Percentiles rank a stretch among this genome's conserved stretches.
phyloP scores from a whole-genome alignment of 2,113 vertebrate species.

The Epinephelus moara region DNA sequence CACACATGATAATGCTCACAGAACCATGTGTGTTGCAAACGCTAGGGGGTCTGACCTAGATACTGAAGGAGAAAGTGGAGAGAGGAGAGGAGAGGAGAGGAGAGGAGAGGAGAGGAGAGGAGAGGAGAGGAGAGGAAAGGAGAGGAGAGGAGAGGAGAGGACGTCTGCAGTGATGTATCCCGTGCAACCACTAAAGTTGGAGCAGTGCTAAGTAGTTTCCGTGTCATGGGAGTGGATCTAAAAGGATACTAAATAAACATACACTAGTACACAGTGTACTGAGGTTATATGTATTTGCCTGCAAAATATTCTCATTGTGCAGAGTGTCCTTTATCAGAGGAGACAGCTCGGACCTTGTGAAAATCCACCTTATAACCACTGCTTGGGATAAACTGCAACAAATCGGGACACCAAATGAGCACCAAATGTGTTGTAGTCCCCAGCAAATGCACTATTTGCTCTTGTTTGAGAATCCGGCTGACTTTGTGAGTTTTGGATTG shows the following conservation, averaged over 20 bases:
- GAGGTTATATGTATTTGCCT: conserved; percentile 31
- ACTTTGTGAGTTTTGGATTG: not conserved
- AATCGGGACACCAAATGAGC: not conserved
- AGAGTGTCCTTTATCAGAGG: conserved; percentile 28
- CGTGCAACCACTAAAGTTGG: conserved; percentile 41
- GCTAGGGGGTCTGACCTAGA: conserved; percentile 73
- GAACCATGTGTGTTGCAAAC: conserved; percentile 52
- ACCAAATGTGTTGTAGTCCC: not conserved
- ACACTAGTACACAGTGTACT: not conserved
- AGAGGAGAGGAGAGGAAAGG: conserved; percentile 23
- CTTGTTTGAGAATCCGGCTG: too few species aligned
- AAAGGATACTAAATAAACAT: conserved; percentile 39
- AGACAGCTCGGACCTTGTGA: conserved; percentile 32
- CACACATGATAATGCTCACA: conserved; percentile 52
- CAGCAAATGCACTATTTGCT: too few species aligned
- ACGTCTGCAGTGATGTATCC: conserved; percentile 17
- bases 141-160: conserved; percentile 3
- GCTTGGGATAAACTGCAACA: not conserved
- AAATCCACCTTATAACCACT: conserved; percentile 12
- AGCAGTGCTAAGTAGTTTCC: conserved; percentile 32
- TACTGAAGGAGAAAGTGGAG: conserved; percentile 47
- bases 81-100: conserved; percentile 18
- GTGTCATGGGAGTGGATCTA: conserved; percentile 20
- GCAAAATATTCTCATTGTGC: conserved; percentile 21
- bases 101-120: conserved; percentile 3